Evolutionary conservation across 2,888 invertebrate genomes (phyloP).

Genomic region (Drosophila borborema): DNA sequence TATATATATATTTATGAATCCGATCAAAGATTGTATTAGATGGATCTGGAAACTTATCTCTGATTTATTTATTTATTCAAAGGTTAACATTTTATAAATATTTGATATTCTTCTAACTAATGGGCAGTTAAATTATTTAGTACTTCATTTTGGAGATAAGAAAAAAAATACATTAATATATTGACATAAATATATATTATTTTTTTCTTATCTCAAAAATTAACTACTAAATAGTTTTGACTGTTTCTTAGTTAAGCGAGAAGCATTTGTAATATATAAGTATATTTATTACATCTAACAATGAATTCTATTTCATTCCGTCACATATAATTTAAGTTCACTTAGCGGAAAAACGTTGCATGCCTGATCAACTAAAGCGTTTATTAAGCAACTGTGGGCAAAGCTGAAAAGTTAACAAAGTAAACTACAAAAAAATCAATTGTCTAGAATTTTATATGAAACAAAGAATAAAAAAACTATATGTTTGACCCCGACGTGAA

Average conservation of each 20-base stretch:
- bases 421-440: not conserved
- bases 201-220: not conserved
- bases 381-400: not conserved
- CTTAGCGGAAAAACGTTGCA: not conserved
- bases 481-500: constrained; percentile 81
- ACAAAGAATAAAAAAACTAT: too few species aligned
- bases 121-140: too few species aligned
- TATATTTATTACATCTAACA: constrained; percentile 7
- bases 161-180: not conserved
- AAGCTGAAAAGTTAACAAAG: not conserved
- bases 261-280: not conserved
- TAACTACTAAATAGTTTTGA: not conserved
- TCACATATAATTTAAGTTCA: not conserved
- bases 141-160: not conserved
- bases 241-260: not conserved
- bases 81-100: too few species aligned
- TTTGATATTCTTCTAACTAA: too few species aligned
- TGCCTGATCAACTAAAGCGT: not conserved
- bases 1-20: too few species aligned
- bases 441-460: too few species aligned
- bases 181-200: not conserved
- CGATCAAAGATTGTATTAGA: too few species aligned
- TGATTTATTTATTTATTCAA: too few species aligned
- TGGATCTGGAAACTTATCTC: too few species aligned
- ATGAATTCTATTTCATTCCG: constrained; percentile 2